Evolutionary conservation across 2,797 vertebrate genomes (phyloP).

Genomic region (Prionace glauca): DNA sequence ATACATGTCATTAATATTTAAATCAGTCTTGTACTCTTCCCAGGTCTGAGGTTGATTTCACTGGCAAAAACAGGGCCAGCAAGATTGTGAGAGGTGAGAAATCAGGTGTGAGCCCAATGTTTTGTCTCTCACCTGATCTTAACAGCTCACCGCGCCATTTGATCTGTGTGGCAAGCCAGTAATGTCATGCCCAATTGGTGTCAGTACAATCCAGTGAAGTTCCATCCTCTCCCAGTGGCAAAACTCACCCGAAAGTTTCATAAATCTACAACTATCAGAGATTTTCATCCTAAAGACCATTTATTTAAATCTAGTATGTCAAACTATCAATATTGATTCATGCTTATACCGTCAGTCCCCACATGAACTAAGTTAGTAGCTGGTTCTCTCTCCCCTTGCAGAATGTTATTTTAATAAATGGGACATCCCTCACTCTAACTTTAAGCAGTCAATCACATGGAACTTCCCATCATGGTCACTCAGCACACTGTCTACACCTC

Average conservation of each 20-base stretch:
- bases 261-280: background rate
- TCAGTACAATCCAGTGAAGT: background rate
- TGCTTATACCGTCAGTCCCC: background rate
- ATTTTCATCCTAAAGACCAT: background rate
- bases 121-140: too few species aligned
- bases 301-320: background rate
- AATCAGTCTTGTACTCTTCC: too few species aligned
- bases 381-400: background rate
- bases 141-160: too few species aligned
- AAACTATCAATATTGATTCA: background rate
- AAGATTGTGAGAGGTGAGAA: too few species aligned
- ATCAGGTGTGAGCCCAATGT: too few species aligned
- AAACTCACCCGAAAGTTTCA: background rate
- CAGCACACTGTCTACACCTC: background rate
- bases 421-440: background rate
- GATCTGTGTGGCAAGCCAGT: too few species aligned
- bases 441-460: background rate
- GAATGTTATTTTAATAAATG: background rate
- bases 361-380: background rate
- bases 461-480: background rate
- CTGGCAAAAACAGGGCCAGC: too few species aligned
- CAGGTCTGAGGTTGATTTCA: too few species aligned
- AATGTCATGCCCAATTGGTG: background rate
- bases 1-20: too few species aligned
- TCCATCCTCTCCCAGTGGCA: background rate